phyloP scores from a whole-genome alignment of 2,888 invertebrate genomes.

The Troides helena region DNA sequence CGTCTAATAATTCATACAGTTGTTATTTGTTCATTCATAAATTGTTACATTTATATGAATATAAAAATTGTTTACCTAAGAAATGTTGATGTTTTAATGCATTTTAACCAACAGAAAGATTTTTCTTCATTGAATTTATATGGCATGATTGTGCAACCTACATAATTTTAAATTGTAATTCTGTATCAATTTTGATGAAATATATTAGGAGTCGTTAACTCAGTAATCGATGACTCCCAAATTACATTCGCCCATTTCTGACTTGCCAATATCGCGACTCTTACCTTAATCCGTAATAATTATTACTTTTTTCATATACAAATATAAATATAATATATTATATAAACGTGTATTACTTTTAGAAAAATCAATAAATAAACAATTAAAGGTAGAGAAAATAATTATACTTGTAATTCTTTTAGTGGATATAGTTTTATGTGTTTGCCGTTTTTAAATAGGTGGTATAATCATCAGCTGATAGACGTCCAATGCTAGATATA shows the following conservation, averaged over 20 bases:
- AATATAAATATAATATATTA: no score
- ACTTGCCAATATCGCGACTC: not conserved
- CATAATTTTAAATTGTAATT: not conserved
- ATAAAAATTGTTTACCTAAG: no score
- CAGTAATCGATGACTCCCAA: conserved; percentile 1
- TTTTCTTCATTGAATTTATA: not conserved
- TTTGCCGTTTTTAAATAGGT: no score
- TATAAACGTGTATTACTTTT: no score
- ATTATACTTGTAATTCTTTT: no score
- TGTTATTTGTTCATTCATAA: not conserved
- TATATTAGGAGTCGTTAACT: not conserved
- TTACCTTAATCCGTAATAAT: conserved; percentile 1
- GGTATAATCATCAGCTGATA: no score
- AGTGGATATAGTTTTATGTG: no score
- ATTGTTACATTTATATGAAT: not conserved
- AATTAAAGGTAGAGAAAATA: no score
- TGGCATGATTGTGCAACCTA: not conserved
- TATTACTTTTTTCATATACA: not conserved
- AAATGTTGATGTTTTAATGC: not conserved
- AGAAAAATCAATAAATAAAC: no score
- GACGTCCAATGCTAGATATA: no score
- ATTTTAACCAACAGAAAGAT: not conserved
- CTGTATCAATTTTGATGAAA: not conserved
- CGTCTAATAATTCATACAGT: not conserved
- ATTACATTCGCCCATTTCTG: not conserved